These are phyloP conservation scores for Aphelinus certus DNA, from an alignment of 1,140 invertebrate species.

Conservation along the genomic window DNA sequence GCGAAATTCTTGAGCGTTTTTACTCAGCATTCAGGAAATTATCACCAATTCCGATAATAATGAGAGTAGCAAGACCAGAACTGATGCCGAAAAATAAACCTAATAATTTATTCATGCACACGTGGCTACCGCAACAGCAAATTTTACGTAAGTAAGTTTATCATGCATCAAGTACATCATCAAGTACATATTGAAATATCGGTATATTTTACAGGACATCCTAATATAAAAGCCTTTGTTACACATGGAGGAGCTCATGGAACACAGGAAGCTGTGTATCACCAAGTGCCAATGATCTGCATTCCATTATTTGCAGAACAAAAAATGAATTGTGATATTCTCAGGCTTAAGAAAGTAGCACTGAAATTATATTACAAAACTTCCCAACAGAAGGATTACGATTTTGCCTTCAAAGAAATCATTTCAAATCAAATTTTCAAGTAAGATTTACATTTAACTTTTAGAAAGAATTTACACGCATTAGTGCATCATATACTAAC, in stretches of 20 bases:
- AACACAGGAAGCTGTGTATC: slow-evolving; percentile 66
- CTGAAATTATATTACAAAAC: slow-evolving; percentile 52
- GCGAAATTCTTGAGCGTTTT: slow-evolving; percentile 44
- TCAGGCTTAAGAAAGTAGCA: slow-evolving; percentile 43
- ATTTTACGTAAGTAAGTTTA: slow-evolving; percentile 46
- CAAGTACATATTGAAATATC: neutral
- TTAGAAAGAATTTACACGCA: too few species aligned
- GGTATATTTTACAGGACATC: slow-evolving; percentile 56
- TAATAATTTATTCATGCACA: slow-evolving; percentile 69
- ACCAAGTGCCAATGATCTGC: slow-evolving; percentile 66
- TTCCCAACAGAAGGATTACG: slow-evolving; percentile 53
- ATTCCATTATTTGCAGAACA: slow-evolving; percentile 73
- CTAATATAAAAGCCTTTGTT: slow-evolving; percentile 67
- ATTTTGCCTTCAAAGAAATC: slow-evolving; percentile 50
- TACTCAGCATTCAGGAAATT: slow-evolving; percentile 50
- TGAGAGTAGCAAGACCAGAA: slow-evolving; percentile 48
- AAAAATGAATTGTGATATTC: slow-evolving; percentile 65
- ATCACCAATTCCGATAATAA: slow-evolving; percentile 48
- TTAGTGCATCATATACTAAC: too few species aligned
- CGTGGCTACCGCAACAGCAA: slow-evolving; percentile 74
- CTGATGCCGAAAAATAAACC: slow-evolving; percentile 61
- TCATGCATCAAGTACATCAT: neutral
- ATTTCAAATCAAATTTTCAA: slow-evolving; percentile 54
- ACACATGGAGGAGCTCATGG: slow-evolving; percentile 70
- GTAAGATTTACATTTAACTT: slow-evolving; percentile 14